Conservation (phyloP, 2,113 vertebrate genomes). For the Chloroceryle aenea region DNA sequence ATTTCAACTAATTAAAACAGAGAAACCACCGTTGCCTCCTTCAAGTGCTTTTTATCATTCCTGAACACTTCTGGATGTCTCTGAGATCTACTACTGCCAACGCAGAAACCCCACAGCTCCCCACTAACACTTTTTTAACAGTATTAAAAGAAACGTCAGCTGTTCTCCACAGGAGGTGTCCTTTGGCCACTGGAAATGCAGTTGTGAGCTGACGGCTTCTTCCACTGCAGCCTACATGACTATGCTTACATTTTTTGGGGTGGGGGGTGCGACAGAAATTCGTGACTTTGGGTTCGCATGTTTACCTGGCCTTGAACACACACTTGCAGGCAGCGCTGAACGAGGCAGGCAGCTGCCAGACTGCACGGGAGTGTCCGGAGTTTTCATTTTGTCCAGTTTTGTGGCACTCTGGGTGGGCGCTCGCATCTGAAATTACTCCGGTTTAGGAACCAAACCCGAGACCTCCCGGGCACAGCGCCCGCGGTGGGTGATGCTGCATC, state of each 20-base stretch:
- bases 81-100: background rate
- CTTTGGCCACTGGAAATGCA: background rate
- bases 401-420: background rate
- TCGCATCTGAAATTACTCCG: rapidly evolving
- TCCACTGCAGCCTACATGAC: background rate
- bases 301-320: background rate
- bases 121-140: background rate
- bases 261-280: background rate
- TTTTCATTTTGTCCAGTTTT: background rate
- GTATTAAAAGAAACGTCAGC: background rate
- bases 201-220: rapidly evolving
- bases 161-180: background rate
- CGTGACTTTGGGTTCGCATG: background rate
- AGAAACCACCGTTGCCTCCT: background rate
- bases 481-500: rapidly evolving
- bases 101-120: background rate
- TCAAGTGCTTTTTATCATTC: background rate
- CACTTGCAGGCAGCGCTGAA: background rate
- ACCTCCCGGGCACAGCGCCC: background rate
- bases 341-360: background rate
- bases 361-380: background rate
- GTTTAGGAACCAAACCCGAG: background rate
- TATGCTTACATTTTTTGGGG: background rate
- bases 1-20: background rate
- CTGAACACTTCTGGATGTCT: background rate